Percentiles rank a stretch among this genome's conserved stretches.
Conservation (phyloP, 2,888 invertebrate species). For the Phaedon cochleariae region DNA sequence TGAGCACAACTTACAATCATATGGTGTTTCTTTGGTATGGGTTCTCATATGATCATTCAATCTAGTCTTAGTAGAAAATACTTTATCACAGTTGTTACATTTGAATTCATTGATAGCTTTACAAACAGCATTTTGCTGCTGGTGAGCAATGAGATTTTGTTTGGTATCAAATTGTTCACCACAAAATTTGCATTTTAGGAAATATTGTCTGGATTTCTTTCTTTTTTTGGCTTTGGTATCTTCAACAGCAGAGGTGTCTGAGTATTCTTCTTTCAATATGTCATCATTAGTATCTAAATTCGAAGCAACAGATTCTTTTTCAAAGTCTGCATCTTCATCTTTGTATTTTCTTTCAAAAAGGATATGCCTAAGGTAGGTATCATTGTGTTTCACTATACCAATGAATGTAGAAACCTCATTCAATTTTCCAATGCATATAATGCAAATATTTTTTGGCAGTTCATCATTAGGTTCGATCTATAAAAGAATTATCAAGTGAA, state of each 20-base stretch:
- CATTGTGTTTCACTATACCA: slow-evolving; percentile 25
- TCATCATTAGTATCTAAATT: slow-evolving; percentile 6
- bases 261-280: neutral
- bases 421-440: slow-evolving; percentile 24
- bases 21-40: slow-evolving; percentile 33
- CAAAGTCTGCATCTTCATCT: neutral
- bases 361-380: slow-evolving; percentile 28
- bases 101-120: slow-evolving; percentile 19
- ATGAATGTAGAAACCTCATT: slow-evolving; percentile 32
- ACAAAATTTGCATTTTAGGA: slow-evolving; percentile 21
- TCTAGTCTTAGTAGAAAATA: slow-evolving; percentile 26
- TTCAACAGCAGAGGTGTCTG: neutral
- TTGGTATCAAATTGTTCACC: slow-evolving; percentile 19
- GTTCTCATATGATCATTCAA: slow-evolving; percentile 31
- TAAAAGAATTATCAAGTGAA: slow-evolving; percentile 1
- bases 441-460: slow-evolving; percentile 36
- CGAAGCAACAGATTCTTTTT: neutral
- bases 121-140: slow-evolving; percentile 23
- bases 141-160: slow-evolving; percentile 14
- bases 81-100: slow-evolving; percentile 31
- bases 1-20: slow-evolving; percentile 36
- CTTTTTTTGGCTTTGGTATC: neutral
- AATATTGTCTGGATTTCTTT: neutral
- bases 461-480: slow-evolving; percentile 32
- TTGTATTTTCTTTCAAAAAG: slow-evolving; percentile 16